A percentile compares a stretch with the other conserved stretches of the same genome.
Conservation (phyloP, 1,140 invertebrate genomes). For the Cyclina sinensis region DNA sequence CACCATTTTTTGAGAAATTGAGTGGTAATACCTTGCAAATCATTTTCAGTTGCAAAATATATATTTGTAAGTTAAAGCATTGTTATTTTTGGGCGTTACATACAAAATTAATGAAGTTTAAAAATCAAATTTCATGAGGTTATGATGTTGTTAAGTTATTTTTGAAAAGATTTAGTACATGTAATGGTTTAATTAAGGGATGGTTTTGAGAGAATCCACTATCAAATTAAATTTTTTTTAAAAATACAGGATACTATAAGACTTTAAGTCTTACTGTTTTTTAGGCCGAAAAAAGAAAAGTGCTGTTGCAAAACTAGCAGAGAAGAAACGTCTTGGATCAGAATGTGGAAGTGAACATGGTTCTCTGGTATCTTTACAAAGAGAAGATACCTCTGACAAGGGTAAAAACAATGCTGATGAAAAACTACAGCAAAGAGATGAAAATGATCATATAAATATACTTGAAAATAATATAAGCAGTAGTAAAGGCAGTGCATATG, state of each 20-base stretch:
- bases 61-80: no score
- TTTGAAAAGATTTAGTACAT: neutral
- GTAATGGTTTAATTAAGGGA: neutral
- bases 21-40: no score
- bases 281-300: slow-evolving; percentile 79
- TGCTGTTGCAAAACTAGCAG: slow-evolving; percentile 78
- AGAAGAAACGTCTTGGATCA: slow-evolving; percentile 75
- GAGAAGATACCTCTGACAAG: neutral
- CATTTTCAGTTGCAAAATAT: no score
- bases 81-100: no score
- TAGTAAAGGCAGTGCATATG: slow-evolving; percentile 86
- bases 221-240: neutral
- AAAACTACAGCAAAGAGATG: slow-evolving; percentile 10
- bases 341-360: slow-evolving; percentile 79
- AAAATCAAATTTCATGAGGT: no score
- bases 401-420: slow-evolving; percentile 69
- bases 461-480: slow-evolving; percentile 84
- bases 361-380: slow-evolving; percentile 72
- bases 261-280: slow-evolving; percentile 2
- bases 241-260: no score
- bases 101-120: no score
- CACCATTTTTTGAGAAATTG: no score
- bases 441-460: neutral
- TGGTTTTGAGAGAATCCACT: neutral
- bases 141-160: no score